Evolutionary conservation across 2,888 invertebrate species (phyloP).

Genomic region (Rhagium mordax): DNA sequence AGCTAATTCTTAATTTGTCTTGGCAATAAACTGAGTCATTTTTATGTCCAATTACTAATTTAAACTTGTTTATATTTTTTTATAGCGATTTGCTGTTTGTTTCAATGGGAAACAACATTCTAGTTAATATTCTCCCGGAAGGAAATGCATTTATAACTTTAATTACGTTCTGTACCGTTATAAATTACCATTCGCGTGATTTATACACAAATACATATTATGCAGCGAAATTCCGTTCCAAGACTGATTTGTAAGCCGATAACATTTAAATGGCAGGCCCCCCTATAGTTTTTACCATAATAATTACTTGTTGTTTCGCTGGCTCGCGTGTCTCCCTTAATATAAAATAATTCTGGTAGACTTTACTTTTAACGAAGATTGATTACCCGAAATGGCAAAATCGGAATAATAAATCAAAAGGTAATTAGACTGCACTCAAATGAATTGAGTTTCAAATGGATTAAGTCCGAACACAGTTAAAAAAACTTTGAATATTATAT

Average conservation of each 20-base stretch:
- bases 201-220: neutral
- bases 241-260: conserved; percentile 11
- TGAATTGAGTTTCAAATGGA: conserved; percentile 2
- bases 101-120: neutral
- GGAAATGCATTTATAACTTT: neutral
- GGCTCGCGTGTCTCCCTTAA: conserved; percentile 24
- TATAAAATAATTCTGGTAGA: conserved; percentile 15
- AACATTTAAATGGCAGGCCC: neutral
- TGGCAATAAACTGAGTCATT: no score
- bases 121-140: neutral
- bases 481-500: neutral
- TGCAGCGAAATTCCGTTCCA: neutral
- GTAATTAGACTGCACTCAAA: conserved; percentile 24
- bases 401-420: conserved; percentile 10
- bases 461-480: neutral
- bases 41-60: no score
- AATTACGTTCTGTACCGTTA: neutral
- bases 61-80: no score
- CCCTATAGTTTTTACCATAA: conserved; percentile 12
- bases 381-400: conserved; percentile 18
- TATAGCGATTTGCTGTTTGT: neutral
- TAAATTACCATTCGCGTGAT: neutral
- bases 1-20: no score
- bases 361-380: conserved; percentile 30
- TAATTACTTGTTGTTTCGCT: conserved; percentile 25